phyloP scores from a whole-genome alignment of 1,140 invertebrate species.

The Halesus radiatus region DNA sequence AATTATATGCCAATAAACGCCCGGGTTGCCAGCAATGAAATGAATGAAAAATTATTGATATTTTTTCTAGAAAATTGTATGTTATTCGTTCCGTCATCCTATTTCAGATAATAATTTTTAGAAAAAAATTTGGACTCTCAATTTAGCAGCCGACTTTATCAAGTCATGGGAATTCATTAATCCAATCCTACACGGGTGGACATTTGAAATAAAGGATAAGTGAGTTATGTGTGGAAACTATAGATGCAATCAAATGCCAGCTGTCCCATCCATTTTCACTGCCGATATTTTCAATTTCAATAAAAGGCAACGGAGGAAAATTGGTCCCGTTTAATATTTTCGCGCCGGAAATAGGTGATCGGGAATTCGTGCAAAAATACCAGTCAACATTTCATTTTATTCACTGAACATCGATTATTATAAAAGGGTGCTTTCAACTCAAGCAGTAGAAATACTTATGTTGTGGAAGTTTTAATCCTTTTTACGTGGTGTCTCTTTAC shows the following conservation, averaged over 20 bases:
- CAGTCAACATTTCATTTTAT: no score
- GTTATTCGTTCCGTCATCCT: no score
- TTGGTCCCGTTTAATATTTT: background rate
- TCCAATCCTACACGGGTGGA: no score
- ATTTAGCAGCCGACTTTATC: no score
- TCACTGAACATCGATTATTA: background rate
- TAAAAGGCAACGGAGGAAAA: background rate
- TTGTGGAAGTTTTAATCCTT: background rate
- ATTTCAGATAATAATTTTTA: no score
- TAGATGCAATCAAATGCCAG: background rate
- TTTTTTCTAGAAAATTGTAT: no score
- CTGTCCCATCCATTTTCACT: background rate
- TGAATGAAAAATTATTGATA: no score
- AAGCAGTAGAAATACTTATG: background rate
- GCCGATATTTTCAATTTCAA: no score
- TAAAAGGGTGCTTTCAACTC: background rate
- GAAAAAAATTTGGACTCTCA: no score
- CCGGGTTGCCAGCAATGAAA: no score
- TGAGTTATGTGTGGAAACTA: background rate
- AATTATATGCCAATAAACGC: no score
- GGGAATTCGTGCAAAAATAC: background rate
- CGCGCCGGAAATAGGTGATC: background rate
- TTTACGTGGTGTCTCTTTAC: background rate
- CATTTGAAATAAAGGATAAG: background rate
- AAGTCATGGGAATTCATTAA: no score